phyloP scores from a whole-genome alignment of 2,888 invertebrate genomes.

The Thymelicus lineola region DNA sequence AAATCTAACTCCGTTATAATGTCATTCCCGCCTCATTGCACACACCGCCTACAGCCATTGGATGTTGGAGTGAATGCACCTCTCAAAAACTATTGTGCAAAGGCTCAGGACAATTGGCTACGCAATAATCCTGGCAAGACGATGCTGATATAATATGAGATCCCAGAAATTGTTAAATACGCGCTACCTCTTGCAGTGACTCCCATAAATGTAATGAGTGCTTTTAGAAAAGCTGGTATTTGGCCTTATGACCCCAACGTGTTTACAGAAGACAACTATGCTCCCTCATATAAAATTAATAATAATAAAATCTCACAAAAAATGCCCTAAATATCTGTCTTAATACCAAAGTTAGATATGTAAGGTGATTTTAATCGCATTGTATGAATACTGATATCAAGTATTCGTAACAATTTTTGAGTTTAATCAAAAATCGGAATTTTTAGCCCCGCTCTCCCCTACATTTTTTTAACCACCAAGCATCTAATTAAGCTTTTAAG shows the following conservation, averaged over 20 bases:
- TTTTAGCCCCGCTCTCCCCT: constrained; percentile 15
- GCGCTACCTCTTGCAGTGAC: constrained; percentile 42
- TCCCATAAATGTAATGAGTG: constrained; percentile 41
- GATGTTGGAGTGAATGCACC: constrained; percentile 44
- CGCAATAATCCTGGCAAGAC: constrained; percentile 42
- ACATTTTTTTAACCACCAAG: too few relatives aligned
- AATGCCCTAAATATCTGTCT: not conserved
- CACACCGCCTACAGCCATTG: constrained; percentile 44
- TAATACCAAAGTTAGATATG: constrained; percentile 11
- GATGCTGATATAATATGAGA: constrained; percentile 45
- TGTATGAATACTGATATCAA: constrained; percentile 1
- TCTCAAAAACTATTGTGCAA: constrained; percentile 43
- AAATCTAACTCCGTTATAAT: constrained; percentile 40
- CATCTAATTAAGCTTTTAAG: too few relatives aligned
- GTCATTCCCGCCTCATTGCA: constrained; percentile 39
- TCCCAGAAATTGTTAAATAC: constrained; percentile 27
- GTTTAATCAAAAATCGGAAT: constrained; percentile 6
- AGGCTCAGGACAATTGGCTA: constrained; percentile 44
- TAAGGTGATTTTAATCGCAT: not conserved
- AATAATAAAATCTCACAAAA: not conserved
- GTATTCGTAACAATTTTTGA: constrained; percentile 5
- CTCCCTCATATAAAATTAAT: constrained; percentile 33
- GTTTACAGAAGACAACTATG: constrained; percentile 37
- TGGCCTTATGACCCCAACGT: constrained; percentile 41
- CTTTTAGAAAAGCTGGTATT: constrained; percentile 45